phyloP scores from a whole-genome alignment of 2,113 vertebrate species.

The Loxodonta africana region DNA sequence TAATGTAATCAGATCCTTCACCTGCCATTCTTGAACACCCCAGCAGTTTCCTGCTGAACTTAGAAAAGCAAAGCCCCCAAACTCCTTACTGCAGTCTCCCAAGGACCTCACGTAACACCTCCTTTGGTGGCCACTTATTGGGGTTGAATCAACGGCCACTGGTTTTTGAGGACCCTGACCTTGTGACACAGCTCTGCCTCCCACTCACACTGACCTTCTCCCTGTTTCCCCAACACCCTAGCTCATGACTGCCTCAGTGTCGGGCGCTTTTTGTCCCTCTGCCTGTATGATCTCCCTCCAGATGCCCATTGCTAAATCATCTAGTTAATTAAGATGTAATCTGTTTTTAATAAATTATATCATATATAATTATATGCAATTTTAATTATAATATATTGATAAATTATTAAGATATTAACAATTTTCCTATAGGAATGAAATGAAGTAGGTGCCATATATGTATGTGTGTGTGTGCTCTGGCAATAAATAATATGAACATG shows the following conservation, averaged over 20 bases:
- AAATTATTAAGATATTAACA: too few relatives aligned
- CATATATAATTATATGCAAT: neutral
- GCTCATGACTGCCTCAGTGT: neutral
- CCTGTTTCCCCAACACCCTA: neutral
- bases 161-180: neutral
- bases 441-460: neutral
- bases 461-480: neutral
- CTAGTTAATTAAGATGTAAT: neutral
- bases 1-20: neutral
- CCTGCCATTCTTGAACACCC: neutral
- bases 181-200: rapidly evolving
- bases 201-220: too few relatives aligned
- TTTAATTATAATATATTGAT: neutral
- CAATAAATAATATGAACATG: neutral
- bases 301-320: neutral
- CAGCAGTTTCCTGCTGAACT: neutral
- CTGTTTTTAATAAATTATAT: neutral
- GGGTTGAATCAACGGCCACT: neutral
- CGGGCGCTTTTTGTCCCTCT: neutral
- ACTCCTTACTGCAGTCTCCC: too few relatives aligned
- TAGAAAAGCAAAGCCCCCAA: neutral
- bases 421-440: neutral
- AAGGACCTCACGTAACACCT: neutral
- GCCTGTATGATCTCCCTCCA: rapidly evolving
- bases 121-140: neutral